Evolutionary conservation across 2,888 invertebrate genomes (phyloP), one percentile per base, ranked within the genome.

Genomic region (Xestobium rufovillosum): DNA sequence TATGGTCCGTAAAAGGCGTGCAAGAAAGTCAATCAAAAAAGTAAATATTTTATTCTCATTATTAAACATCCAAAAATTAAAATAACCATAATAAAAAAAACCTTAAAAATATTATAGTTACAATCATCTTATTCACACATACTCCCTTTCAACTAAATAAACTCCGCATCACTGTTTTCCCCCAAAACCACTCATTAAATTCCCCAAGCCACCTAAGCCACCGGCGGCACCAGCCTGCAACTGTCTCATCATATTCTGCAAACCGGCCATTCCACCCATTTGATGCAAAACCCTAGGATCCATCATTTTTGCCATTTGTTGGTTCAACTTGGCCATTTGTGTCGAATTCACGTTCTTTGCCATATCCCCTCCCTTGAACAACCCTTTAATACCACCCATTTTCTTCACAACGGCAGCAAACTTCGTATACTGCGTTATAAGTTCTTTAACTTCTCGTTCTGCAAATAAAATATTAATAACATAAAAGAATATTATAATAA

Each of bases 271-370:
- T 14, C 97, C 97, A 51, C 96, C 95, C 95, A 82, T 82, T 57
- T 98, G 97, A 56, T 97, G 95, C 32, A 99, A 71, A 48, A 99
- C 91, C 40, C 95, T 74, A 0, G 98, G 98, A 69, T 99, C 98
- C 86, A 99, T 99, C 94, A 98, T 96, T 67, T 91, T 94, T 3
- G 97, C 96, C 95, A 99, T 97, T 70, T 98, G 96, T 66, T 96
- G 95, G 67, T 98, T 97, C 6, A 99, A 73, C 68, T 96, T 96
- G 1, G 92, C 90, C 94, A 99, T 97, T 71, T 99, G 97, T 19
- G 83, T 83, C 48, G 90, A 94, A 67, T 98, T 98, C 0, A 99
- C 94, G 67, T 98, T 98, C 67, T 96, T 97, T 3, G 91, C 84
- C 83, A 97, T 94, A 61, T 99, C 97, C 23, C 97, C 97, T 38